These are phyloP conservation scores for Tachysurus vachellii DNA, from an alignment of 2,113 vertebrate genomes.

Conservation along the genomic window DNA sequence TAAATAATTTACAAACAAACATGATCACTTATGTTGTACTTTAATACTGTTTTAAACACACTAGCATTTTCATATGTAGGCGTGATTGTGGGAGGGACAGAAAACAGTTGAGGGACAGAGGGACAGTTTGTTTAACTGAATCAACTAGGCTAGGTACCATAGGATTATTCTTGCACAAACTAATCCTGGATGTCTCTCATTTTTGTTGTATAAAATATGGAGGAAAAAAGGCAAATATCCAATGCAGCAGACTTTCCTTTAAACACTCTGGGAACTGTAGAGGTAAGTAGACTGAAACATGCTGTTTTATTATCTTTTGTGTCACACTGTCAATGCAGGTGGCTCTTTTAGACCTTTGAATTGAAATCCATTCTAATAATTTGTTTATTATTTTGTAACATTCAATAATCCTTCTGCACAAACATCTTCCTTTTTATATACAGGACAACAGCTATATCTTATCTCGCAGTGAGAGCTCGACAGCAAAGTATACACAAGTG, in stretches of 20 bases:
- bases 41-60: neutral
- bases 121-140: neutral
- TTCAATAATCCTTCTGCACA: neutral
- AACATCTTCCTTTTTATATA: neutral
- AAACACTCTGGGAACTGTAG: conserved; percentile 42
- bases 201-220: conserved; percentile 35
- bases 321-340: neutral
- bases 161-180: neutral
- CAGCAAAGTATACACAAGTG: neutral
- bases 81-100: neutral
- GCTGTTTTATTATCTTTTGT: neutral
- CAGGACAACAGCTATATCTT: neutral
- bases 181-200: neutral
- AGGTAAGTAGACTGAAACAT: conserved; percentile 42
- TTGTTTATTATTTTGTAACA: neutral
- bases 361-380: neutral
- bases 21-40: neutral
- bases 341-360: neutral
- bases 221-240: neutral
- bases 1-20: neutral
- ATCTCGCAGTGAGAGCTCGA: neutral
- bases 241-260: conserved; percentile 37
- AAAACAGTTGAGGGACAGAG: no score
- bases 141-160: neutral
- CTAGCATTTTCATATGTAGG: neutral